Conservation (phyloP, 1,140 invertebrate genomes). For the Pachypeltis micranthus region DNA sequence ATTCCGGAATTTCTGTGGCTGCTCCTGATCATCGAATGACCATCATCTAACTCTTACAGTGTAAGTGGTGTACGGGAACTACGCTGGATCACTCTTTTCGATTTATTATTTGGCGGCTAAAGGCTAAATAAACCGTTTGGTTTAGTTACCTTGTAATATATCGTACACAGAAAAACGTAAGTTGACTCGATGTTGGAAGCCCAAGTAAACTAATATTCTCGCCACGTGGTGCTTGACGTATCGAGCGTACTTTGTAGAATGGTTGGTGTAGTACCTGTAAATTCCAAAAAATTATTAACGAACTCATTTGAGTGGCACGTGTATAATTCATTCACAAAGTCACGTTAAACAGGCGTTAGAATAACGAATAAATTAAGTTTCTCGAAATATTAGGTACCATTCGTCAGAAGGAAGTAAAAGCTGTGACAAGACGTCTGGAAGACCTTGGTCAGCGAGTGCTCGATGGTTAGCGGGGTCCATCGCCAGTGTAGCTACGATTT, state of each 20-base stretch:
- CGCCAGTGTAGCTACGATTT: slow-evolving; percentile 50
- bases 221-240: slow-evolving; percentile 62
- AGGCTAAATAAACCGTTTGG: not conserved
- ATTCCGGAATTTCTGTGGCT: too few relatives aligned
- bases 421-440: slow-evolving; percentile 53
- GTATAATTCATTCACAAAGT: too few relatives aligned
- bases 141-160: slow-evolving; percentile 32
- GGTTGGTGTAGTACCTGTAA: slow-evolving; percentile 49
- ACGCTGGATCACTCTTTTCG: too few relatives aligned
- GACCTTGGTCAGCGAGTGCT: slow-evolving; percentile 44
- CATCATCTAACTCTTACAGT: not conserved
- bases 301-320: not conserved
- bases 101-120: not conserved
- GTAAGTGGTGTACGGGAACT: not conserved
- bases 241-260: slow-evolving; percentile 54
- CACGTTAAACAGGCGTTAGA: too few relatives aligned
- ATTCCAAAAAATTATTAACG: not conserved
- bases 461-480: slow-evolving; percentile 45
- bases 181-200: slow-evolving; percentile 38
- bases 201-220: slow-evolving; percentile 46
- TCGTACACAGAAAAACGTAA: slow-evolving; percentile 38
- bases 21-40: too few relatives aligned
- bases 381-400: slow-evolving; percentile 40
- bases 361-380: too few relatives aligned
- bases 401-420: slow-evolving; percentile 58